Conservation (phyloP, 2,888 invertebrate species). For the Stratiomys singularior region DNA sequence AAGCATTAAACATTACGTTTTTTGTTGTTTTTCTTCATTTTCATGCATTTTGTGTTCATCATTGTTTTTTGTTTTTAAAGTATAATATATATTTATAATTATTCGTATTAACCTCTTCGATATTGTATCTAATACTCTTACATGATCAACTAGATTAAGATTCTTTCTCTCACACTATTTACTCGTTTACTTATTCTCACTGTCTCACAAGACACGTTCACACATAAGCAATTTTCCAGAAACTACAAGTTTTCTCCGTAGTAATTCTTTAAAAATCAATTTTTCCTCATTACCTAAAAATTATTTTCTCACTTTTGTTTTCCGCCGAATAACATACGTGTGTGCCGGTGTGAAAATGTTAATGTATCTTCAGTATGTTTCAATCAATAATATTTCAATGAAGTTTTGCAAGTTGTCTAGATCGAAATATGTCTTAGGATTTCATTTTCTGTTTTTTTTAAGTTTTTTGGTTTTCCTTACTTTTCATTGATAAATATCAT, state of each 20-base stretch:
- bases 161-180: constrained; percentile 40
- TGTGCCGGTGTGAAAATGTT: too few species aligned
- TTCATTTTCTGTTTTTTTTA: background rate
- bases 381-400: too few species aligned
- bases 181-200: constrained; percentile 52
- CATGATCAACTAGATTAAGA: constrained; percentile 36
- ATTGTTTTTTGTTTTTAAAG: constrained; percentile 47
- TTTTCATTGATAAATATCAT: constrained; percentile 8
- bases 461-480: constrained; percentile 46
- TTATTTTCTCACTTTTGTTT: background rate
- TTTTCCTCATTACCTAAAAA: background rate
- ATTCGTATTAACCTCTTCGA: constrained; percentile 52
- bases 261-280: background rate
- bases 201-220: constrained; percentile 52
- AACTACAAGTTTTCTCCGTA: background rate
- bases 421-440: background rate
- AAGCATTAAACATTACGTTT: constrained; percentile 56
- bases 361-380: too few species aligned
- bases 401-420: too few species aligned
- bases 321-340: too few species aligned
- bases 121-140: constrained; percentile 52
- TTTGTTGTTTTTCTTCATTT: constrained; percentile 51
- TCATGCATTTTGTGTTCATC: constrained; percentile 40
- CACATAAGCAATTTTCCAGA: constrained; percentile 51
- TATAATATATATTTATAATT: constrained; percentile 51